phyloP scores from a whole-genome alignment of 2,113 vertebrate genomes.

The Crotophaga sulcirostris region DNA sequence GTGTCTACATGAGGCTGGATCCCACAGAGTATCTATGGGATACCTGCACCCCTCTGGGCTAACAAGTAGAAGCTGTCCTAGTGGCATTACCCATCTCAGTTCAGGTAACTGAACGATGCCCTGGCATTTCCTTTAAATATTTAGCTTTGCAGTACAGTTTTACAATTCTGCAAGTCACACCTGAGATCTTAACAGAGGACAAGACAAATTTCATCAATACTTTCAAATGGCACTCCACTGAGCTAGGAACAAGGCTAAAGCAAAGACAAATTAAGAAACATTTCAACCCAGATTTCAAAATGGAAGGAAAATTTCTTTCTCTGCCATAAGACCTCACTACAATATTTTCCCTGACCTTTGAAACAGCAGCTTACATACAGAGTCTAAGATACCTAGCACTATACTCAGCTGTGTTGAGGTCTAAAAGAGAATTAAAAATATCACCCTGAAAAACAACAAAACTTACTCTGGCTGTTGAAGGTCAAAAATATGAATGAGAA shows the following conservation, averaged over 20 bases:
- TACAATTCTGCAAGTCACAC: background rate
- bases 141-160: background rate
- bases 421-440: background rate
- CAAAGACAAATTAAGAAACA: background rate
- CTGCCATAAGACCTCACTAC: background rate
- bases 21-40: accelerated
- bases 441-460: background rate
- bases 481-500: background rate
- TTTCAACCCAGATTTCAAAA: background rate
- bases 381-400: background rate
- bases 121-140: background rate
- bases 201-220: background rate
- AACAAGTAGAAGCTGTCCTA: background rate
- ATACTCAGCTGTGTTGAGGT: background rate
- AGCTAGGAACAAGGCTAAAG: background rate
- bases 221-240: background rate
- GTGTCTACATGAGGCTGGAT: background rate
- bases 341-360: background rate
- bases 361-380: background rate
- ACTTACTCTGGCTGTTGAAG: background rate
- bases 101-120: background rate
- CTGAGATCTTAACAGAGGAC: background rate
- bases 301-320: background rate
- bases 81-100: background rate
- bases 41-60: background rate